A percentile compares a stretch with the other conserved stretches of the same genome.
These are phyloP conservation scores for Myoxocephalus aenaeus DNA, from an alignment of 2,797 vertebrate genomes.

Conservation along the genomic window DNA sequence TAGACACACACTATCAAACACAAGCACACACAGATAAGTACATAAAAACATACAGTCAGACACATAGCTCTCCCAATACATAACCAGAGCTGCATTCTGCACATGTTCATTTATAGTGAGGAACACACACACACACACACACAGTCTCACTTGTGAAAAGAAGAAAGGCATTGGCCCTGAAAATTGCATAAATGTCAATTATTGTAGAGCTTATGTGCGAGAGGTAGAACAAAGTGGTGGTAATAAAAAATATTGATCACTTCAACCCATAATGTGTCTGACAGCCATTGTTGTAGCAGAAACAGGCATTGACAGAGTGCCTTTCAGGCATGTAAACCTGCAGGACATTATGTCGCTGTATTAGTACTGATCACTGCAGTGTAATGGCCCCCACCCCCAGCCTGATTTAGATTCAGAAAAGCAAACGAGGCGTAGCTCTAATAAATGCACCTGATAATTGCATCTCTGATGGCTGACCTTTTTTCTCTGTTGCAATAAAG, in stretches of 20 bases:
- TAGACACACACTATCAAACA: constrained; percentile 1
- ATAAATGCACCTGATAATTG: constrained; percentile 80
- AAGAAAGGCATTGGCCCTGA: constrained; percentile 65
- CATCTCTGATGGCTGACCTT: constrained; percentile 71
- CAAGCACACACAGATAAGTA: neutral
- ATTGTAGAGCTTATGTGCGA: constrained; percentile 68
- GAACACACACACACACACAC: constrained; percentile 19
- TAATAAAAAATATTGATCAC: constrained; percentile 85
- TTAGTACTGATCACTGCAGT: constrained; percentile 77
- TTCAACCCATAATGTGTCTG: constrained; percentile 75
- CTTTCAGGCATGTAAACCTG: constrained; percentile 78
- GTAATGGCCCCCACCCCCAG: constrained; percentile 55
- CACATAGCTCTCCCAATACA: constrained; percentile 6
- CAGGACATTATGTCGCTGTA: constrained; percentile 79
- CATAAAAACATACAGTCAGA: neutral
- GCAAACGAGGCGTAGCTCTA: constrained; percentile 73
- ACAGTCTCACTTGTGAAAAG: constrained; percentile 42
- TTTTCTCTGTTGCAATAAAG: constrained; percentile 60
- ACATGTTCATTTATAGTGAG: constrained; percentile 33
- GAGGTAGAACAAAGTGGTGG: constrained; percentile 79
- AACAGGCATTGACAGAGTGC: constrained; percentile 80
- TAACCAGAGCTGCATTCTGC: constrained; percentile 22
- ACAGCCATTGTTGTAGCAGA: constrained; percentile 74
- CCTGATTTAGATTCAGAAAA: constrained; percentile 76
- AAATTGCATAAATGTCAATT: constrained; percentile 78